Conservation (phyloP, 2,113 vertebrate species). For the Carollia perspicillata region DNA sequence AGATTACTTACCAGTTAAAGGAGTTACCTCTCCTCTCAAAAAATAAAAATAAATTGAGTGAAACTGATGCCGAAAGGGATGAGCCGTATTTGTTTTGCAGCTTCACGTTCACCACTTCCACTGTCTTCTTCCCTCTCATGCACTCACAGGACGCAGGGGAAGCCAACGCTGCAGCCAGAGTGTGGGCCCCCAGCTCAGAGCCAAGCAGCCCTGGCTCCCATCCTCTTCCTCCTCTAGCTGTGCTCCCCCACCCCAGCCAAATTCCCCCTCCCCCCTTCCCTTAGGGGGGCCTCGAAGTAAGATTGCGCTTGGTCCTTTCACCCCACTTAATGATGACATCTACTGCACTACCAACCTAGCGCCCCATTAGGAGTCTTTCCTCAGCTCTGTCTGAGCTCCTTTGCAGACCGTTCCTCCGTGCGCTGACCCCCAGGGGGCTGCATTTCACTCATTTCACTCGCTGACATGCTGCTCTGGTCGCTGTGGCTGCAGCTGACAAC, state of each 20-base stretch:
- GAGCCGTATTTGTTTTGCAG: background rate
- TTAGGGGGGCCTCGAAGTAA: background rate
- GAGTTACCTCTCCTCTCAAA: background rate
- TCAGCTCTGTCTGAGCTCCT: background rate
- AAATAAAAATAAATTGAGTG: background rate
- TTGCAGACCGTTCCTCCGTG: background rate
- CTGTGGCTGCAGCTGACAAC: too few species aligned
- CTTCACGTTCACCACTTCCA: background rate
- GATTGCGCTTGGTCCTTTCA: background rate
- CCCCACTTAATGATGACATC: background rate
- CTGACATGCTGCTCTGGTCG: background rate
- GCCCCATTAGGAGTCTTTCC: background rate
- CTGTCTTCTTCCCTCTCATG: background rate
- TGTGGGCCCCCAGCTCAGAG: background rate
- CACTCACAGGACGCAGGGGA: background rate
- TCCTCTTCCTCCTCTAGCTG: background rate
- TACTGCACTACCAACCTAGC: background rate
- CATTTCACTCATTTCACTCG: background rate
- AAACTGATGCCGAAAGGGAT: background rate
- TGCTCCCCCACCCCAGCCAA: background rate
- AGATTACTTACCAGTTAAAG: background rate
- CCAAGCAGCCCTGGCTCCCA: fast-evolving
- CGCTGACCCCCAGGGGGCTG: too few species aligned
- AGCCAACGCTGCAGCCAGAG: background rate
- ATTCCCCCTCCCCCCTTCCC: background rate